A percentile compares a stretch with the other conserved stretches of the same genome.
Evolutionary conservation across 2,888 invertebrate genomes (phyloP).

Genomic region (Trachelus iudaicus): DNA sequence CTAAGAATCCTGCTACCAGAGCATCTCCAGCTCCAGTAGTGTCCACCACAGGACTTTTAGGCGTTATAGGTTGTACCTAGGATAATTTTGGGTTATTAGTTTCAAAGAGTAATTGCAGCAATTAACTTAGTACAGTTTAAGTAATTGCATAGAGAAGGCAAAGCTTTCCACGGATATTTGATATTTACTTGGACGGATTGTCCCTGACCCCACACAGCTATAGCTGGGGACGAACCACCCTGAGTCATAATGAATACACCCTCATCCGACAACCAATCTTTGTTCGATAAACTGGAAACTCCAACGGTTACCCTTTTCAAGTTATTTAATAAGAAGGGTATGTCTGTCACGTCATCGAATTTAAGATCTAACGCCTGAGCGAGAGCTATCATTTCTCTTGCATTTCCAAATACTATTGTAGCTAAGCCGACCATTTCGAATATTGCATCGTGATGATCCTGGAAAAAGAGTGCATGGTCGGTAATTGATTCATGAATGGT

Average conservation of each 20-base stretch:
- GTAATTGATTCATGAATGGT: constrained; percentile 1
- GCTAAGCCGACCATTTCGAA: constrained; percentile 58
- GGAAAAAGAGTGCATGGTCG: constrained; percentile 3
- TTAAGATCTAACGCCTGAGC: constrained; percentile 50
- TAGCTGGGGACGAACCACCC: constrained; percentile 53
- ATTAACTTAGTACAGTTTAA: too few relatives aligned
- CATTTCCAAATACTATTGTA: constrained; percentile 58
- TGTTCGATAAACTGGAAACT: constrained; percentile 42
- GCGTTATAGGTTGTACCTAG: constrained; percentile 47
- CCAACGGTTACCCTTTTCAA: constrained; percentile 52
- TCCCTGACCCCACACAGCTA: constrained; percentile 57
- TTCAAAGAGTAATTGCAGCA: neutral
- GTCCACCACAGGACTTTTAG: constrained; percentile 49
- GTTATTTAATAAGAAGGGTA: constrained; percentile 55
- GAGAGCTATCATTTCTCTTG: constrained; percentile 54
- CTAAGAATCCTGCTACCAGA: constrained; percentile 63
- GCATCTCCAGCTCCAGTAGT: constrained; percentile 65
- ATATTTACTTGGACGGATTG: constrained; percentile 46
- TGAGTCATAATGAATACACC: constrained; percentile 58
- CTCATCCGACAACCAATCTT: constrained; percentile 50
- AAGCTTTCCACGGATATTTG: too few relatives aligned
- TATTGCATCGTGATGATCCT: constrained; percentile 54
- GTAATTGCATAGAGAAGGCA: too few relatives aligned
- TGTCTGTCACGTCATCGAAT: constrained; percentile 50
- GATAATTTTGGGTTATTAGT: constrained; percentile 5